Base-by-base conservation (phyloP, 2,113 vertebrate species). In the Leptobrachium leishanense region DNA sequence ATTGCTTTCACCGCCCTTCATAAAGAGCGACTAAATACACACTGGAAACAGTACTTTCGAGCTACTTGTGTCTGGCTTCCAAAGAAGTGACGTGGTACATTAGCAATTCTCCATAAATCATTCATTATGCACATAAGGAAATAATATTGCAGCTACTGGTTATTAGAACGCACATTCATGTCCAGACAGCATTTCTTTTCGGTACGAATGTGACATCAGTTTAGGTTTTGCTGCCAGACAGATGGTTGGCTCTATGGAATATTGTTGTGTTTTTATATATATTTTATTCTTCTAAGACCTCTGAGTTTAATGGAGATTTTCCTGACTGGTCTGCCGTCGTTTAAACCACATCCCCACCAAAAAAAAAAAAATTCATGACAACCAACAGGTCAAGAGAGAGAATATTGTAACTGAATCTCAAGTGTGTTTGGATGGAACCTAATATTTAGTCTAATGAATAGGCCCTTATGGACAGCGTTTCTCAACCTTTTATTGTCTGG, bases 41-140 rank as follows among this genome's bases (percentile, higher is more conserved):
- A 8, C 3, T 59, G 10, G 55, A 15, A 8, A 54, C 50, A 54
- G 11, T 54, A 15, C 3, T 59, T 59, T 15, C 1, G 8, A 59
- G 55, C 55, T 59, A 8, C 11, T 59, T 13, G 10, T 2, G 55
- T 59, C 55, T 59, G 20, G 55, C 2, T 59, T 59, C 55, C 55
- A 59, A 59, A 15, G 10, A 59, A 59, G 11, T 59, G 3, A 59
- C 55, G 13, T 6, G 1, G 50, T 54, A 54, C 50, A 62, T 62
- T 62, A 62, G 5, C 59, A 62, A 62, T 62, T 62, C 59, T 53
- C 50, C 39, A 55, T 50, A 76, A 76, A 76, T 76, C 74, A 68
- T 55, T 76, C 63, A 66, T 44, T n/a, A 9, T 68, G 40, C 50
- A 54, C 40, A 76, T 68, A 31, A 43, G 64, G 64, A 76, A 76